Evolutionary conservation across 2,113 vertebrate species (phyloP), one percentile per base, ranked within the genome.

Genomic region (Carlito syrichta): DNA sequence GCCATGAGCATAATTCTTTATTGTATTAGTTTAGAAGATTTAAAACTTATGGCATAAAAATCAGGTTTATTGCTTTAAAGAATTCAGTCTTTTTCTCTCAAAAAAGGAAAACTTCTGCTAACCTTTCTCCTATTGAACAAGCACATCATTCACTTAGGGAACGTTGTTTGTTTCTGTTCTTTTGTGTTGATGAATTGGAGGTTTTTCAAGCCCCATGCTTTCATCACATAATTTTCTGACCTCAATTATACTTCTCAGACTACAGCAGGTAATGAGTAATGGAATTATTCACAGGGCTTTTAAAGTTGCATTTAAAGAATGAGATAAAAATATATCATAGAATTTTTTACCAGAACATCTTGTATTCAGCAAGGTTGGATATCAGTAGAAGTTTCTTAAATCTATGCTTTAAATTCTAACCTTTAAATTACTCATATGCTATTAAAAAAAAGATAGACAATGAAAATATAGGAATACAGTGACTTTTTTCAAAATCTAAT

Each of bases 181-280:
- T 92, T 92, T 82, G 6, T 82, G n/a, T 77, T 82, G 58, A 60
- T 88, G 35, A 96, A 91, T 93, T 92, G 43, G 48, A 78, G 43
- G 19, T 45, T 96, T 95, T 88, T 93, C 54, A 93, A n/a, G 86
- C 71, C 30, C 23, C 3, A 32, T 90, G 30, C 6, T 86, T 94
- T 69, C 32, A 77, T 94, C 71, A 76, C 6, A 32, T 92, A 52
- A 86, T 93, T 88, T 88, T 94, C 78, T 97, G 85, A 95, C 76
- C 66, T 95, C 77, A 77, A 78, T 93, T 97, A 94, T 89, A 50
- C 12, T 89, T 78, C 43, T 87, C 48, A 84, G 78, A 79, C 62
- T 89, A 96, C 8, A 84, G 63, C 9, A 93, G 48, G 79, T 94
- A 95, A 86, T 74, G 54, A 89, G 48, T 73, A 94, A 89, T 83